Conservation (phyloP, 2,888 invertebrate genomes). For the Idaea aversata region DNA sequence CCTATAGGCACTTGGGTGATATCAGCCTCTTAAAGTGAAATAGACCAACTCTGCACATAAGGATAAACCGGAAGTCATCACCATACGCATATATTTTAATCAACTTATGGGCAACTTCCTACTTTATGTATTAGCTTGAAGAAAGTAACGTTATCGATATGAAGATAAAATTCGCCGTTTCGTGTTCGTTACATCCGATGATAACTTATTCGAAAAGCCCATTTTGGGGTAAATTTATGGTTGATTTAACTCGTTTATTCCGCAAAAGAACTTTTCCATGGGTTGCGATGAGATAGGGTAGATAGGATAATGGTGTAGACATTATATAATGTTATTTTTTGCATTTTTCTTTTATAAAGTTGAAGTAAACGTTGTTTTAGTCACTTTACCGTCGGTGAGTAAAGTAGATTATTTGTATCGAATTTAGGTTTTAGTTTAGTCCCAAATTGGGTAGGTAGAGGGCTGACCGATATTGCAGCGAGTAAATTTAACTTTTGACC, state of each 20-base stretch:
- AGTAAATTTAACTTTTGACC: background rate
- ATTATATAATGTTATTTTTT: constrained; percentile 31
- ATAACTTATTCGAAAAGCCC: constrained; percentile 69
- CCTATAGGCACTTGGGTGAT: too few relatives aligned
- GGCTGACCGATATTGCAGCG: background rate
- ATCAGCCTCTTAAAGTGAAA: background rate
- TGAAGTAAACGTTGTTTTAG: constrained; percentile 1
- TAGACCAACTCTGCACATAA: background rate
- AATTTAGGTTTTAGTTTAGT: background rate
- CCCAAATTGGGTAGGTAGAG: background rate
- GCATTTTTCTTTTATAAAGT: constrained; percentile 19
- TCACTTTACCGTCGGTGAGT: background rate
- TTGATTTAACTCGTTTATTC: constrained; percentile 69
- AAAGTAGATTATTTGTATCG: background rate
- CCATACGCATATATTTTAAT: background rate
- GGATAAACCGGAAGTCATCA: background rate
- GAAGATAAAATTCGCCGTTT: constrained; percentile 58
- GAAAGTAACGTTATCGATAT: constrained; percentile 45
- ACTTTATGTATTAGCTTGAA: constrained; percentile 14
- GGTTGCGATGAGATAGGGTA: constrained; percentile 44
- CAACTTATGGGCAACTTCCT: background rate
- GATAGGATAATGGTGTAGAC: constrained; percentile 41
- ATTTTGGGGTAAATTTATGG: constrained; percentile 66
- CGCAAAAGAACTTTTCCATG: constrained; percentile 52
- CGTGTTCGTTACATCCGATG: constrained; percentile 63